These are phyloP conservation scores for Sterrhoptilus dennistouni DNA, from an alignment of 2,113 vertebrate genomes.

Conservation along the genomic window DNA sequence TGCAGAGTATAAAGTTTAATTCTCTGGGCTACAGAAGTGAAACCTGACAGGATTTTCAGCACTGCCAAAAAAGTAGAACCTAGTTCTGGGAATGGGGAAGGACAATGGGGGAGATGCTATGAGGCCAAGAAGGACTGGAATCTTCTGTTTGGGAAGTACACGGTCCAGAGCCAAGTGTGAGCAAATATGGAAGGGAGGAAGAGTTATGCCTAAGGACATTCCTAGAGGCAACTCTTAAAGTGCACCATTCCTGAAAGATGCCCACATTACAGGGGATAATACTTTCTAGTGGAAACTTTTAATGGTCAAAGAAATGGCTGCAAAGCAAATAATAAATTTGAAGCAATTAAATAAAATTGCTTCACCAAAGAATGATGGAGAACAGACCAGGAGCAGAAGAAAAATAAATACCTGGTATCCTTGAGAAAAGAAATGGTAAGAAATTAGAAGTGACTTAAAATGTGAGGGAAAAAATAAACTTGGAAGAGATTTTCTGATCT, in stretches of 20 bases:
- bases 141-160: neutral
- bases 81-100: neutral
- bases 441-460: neutral
- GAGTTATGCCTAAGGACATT: neutral
- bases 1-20: neutral
- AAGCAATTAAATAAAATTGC: neutral
- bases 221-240: neutral
- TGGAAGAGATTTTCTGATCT: neutral
- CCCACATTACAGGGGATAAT: neutral
- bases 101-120: neutral
- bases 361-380: neutral
- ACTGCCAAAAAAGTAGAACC: neutral
- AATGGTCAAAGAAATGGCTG: neutral
- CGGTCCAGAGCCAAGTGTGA: neutral
- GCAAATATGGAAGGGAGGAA: neutral
- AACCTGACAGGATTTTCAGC: neutral
- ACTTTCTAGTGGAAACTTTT: neutral
- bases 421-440: neutral
- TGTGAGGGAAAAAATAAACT: rapidly evolving
- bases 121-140: neutral
- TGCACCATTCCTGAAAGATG: neutral
- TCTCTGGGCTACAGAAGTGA: neutral
- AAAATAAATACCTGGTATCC: neutral
- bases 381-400: neutral
- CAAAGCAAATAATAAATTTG: neutral